Percentiles rank a stretch among this genome's conserved stretches.
Evolutionary conservation across 2,888 invertebrate species (phyloP).

Genomic region (Dasypolia templi): DNA sequence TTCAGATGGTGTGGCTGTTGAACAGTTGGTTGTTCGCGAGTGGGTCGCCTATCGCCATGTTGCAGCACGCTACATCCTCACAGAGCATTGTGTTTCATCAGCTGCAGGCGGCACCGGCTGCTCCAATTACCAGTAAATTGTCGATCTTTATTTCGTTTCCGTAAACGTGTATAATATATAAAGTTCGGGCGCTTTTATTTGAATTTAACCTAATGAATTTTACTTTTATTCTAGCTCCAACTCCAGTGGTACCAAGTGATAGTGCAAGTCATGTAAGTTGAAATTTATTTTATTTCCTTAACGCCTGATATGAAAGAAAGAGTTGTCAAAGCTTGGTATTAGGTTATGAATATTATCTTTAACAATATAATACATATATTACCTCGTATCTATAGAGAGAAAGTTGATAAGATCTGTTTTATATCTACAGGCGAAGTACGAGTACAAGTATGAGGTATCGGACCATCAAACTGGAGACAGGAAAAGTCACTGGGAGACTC

Average conservation of each 20-base stretch:
- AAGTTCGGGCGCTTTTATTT: neutral
- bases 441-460: constrained; percentile 89
- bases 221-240: constrained; percentile 42
- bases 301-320: neutral
- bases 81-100: constrained; percentile 81
- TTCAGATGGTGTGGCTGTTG: constrained; percentile 74
- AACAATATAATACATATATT: neutral
- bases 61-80: constrained; percentile 85
- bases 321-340: neutral
- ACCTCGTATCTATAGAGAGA: neutral
- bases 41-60: constrained; percentile 81
- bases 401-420: neutral
- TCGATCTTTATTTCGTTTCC: neutral
- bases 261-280: constrained; percentile 54
- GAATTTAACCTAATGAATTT: neutral
- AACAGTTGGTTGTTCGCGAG: constrained; percentile 72
- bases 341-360: neutral
- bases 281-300: neutral
- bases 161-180: neutral
- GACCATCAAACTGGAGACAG: constrained; percentile 89
- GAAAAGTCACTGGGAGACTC: constrained; percentile 88
- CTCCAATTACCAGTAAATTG: constrained; percentile 68
- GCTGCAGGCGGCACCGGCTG: constrained; percentile 67
- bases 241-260: constrained; percentile 39
- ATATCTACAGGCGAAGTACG: constrained; percentile 84